These are phyloP conservation scores for Caenorhabditis sp. DNA, from an alignment of 2,888 invertebrate species.

Conservation along the genomic window DNA sequence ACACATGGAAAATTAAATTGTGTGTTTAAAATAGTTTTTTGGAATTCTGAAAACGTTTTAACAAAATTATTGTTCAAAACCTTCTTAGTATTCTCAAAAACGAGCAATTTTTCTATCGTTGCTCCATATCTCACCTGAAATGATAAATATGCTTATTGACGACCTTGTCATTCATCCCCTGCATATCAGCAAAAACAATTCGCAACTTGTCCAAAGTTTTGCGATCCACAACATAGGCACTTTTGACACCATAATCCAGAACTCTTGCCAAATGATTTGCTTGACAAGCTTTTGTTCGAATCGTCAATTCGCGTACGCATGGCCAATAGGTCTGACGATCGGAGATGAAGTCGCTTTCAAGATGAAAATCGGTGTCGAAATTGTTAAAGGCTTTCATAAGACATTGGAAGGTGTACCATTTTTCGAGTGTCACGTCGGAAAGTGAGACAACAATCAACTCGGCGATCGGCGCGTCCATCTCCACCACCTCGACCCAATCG, in stretches of 20 bases:
- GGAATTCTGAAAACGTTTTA: too few relatives aligned
- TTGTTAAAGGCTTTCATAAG: constrained; percentile 63
- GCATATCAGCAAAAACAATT: constrained; percentile 56
- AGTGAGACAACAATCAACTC: constrained; percentile 68
- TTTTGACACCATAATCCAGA: constrained; percentile 68
- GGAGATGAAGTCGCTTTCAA: constrained; percentile 26
- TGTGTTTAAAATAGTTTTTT: too few relatives aligned
- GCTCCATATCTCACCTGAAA: constrained; percentile 42
- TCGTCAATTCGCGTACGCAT: constrained; percentile 51
- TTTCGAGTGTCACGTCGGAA: constrained; percentile 60
- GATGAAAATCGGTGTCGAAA: constrained; percentile 29
- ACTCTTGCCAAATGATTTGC: constrained; percentile 62
- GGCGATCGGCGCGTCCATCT: constrained; percentile 66
- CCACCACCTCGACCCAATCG: constrained; percentile 47
- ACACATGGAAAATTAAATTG: too few relatives aligned
- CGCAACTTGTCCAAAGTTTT: constrained; percentile 54
- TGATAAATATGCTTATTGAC: constrained; percentile 44
- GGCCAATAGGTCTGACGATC: constrained; percentile 64
- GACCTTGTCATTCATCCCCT: constrained; percentile 28
- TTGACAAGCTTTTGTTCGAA: constrained; percentile 61
- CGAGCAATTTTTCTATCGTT: too few relatives aligned
- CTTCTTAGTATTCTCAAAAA: too few relatives aligned
- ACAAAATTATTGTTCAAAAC: too few relatives aligned
- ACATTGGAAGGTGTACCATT: constrained; percentile 70
- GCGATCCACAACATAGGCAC: constrained; percentile 60